These are phyloP conservation scores for Drosophila pectinifera DNA, from an alignment of 1,140 invertebrate species.

Conservation along the genomic window DNA sequence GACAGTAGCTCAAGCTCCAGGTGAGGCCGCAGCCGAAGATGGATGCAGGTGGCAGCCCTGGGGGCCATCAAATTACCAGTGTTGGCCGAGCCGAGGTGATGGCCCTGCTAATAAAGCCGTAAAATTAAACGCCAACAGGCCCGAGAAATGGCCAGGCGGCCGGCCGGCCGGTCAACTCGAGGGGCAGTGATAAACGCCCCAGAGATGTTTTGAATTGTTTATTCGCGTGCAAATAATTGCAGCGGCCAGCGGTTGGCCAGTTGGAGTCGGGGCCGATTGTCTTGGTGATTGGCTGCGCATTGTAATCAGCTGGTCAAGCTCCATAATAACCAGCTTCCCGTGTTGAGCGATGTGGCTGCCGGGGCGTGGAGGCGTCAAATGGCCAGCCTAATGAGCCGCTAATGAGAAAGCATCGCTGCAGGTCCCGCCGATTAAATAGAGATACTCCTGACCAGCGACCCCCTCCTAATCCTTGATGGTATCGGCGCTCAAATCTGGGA, in stretches of 20 bases:
- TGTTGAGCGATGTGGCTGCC: constrained; percentile 40
- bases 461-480: background rate
- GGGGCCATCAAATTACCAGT: constrained; percentile 74
- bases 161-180: constrained; percentile 14
- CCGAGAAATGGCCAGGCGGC: constrained; percentile 26
- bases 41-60: constrained; percentile 56
- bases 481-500: constrained; percentile 2
- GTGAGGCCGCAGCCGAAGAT: background rate
- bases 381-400: constrained; percentile 71
- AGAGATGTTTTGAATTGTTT: constrained; percentile 77
- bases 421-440: constrained; percentile 24
- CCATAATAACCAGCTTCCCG: constrained; percentile 44
- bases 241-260: constrained; percentile 6
- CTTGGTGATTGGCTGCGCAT: constrained; percentile 60
- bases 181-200: constrained; percentile 75
- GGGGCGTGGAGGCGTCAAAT: constrained; percentile 72
- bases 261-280: constrained; percentile 17
- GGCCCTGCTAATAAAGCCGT: constrained; percentile 76
- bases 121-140: constrained; percentile 77
- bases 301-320: constrained; percentile 62
- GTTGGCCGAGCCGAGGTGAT: constrained; percentile 17
- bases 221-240: constrained; percentile 80
- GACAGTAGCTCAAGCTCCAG: constrained; percentile 38
- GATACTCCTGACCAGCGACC: background rate
- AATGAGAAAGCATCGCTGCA: constrained; percentile 70